Evolutionary conservation across 2,888 invertebrate genomes (phyloP), one percentile per base, ranked within the genome.

Genomic region (Gnatocerus cornutus): DNA sequence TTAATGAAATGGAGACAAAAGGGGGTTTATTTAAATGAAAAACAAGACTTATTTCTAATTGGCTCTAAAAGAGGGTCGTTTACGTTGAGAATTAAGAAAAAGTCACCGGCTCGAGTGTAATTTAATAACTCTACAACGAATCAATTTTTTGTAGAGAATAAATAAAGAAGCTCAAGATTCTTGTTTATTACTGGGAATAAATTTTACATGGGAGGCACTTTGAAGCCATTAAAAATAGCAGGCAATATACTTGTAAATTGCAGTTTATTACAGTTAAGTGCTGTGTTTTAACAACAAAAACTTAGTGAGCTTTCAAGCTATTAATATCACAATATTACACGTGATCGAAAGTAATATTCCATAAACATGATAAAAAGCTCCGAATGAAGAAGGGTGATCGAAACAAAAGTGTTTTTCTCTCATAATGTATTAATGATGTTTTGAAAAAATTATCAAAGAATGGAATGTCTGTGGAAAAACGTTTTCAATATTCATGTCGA

Each of bases 1-100:
- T 80, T 81, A 81, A 81, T 80, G 79, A 77, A 75, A 77, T 73
- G 76, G 68, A 77, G 74, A 76, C 74, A 73, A 73, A 74, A 70
- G 69, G 70, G 72, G 72, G 72, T 74, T 74, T 76, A 74, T 77
- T 76, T 69, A 75, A 78, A 77, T 76, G 74, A 73, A 74, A 73
- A 71, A 69, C 59, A 69, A 48, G 61, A 43, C 61, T 46, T 33
- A 30, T 46, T 59, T 27, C 59, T 59, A 59, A 59, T 46, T 59
- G 59, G 33, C 59, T 16, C 14, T 46, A 46, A 59, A 59, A 46
- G 46, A 29, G 30, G 33, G 14, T 13, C 46, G 45, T 59, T 59
- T 59, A 59, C 29, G 59, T 46, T 29, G 43, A 56, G 27, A 56
- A 56, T 56, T 43, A 56, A 56, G 14, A 41, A 56, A 56, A 41